phyloP scores from a whole-genome alignment of 2,797 vertebrate genomes.

The Luscinia megarhynchos region DNA sequence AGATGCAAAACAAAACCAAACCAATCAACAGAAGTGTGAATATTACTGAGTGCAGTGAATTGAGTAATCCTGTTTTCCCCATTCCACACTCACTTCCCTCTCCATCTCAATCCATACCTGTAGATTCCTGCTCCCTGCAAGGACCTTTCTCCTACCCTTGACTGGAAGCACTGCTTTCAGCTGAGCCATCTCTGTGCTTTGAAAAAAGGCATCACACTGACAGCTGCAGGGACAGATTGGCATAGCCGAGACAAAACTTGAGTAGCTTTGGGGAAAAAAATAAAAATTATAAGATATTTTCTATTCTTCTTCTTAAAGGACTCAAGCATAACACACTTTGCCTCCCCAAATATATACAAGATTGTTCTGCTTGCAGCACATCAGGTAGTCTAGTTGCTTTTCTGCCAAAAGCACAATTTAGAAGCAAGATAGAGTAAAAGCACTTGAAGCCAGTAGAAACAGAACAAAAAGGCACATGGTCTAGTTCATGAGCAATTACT shows the following conservation, averaged over 20 bases:
- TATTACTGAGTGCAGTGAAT: not conserved
- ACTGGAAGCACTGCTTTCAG: constrained; percentile 2
- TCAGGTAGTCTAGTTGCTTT: not conserved
- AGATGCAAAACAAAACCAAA: not conserved
- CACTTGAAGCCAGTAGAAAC: not conserved
- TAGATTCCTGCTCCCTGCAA: not conserved
- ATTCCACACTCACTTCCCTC: not conserved
- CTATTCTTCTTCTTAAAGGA: constrained; percentile 8
- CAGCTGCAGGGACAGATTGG: constrained; percentile 58
- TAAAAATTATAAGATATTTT: not conserved
- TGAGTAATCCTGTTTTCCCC: not conserved
- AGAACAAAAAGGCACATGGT: not conserved
- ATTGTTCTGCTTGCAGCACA: not conserved
- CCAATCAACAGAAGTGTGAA: not conserved
- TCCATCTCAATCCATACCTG: not conserved
- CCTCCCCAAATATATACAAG: not conserved
- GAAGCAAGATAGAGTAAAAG: not conserved
- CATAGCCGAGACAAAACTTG: constrained; percentile 10
- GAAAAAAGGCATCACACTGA: constrained; percentile 32
- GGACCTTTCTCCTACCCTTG: not conserved
- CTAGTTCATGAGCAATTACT: not conserved
- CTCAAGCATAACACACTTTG: not conserved
- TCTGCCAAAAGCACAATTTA: not conserved
- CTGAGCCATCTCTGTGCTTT: not conserved
- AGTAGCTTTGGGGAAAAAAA: not conserved